Evolutionary conservation across 1,140 invertebrate genomes (phyloP), one percentile per base, ranked within the genome.

Genomic region (Meteorus sp.): DNA sequence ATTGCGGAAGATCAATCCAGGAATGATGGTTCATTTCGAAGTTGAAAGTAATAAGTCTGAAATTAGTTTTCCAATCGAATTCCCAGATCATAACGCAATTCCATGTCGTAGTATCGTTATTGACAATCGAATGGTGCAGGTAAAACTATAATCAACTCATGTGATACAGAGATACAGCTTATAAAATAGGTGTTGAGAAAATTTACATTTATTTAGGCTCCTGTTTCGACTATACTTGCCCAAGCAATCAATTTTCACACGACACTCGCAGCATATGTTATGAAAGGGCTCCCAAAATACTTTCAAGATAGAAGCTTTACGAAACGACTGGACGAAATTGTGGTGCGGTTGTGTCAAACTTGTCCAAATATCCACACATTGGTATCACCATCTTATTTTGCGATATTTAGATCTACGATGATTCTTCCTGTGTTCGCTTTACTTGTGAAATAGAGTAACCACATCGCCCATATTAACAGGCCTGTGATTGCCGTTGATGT

Each of bases 21-120:
- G 69, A 2, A 60, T 86, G 23, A 78, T 74, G 43, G 85, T 87
- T 9, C 85, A 87, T 63, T 77, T 86, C 64, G 78, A 84, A 56
- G 60, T 86, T 15, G 83, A 86, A 68, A 83, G 80, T 50, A 60
- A 79, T 15, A 78, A 76, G 54, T 69, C 79, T 2, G 77, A 83
- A 39, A 62, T 83, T n/a, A 73, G 81, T 8, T 60, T 86, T 9
- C 69, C 73, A 1, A 69, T 72, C 23, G 71, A 73, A 67, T 57
- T 73, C 47, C 64, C 77, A 59, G 83, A 85, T 63, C 84, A 88
- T 20, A 81, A 81, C 59, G 81, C 81, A 43, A 82, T 85, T 25
- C 88, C 88, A 0, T 87, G 89, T 45, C 81, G 83, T 45, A 88
- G 86, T 63, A 82, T 91, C 51, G 74, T 89, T 6, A 84, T 89